Conservation (phyloP, 2,797 vertebrate genomes). For the Phataginus tetradactyla region DNA sequence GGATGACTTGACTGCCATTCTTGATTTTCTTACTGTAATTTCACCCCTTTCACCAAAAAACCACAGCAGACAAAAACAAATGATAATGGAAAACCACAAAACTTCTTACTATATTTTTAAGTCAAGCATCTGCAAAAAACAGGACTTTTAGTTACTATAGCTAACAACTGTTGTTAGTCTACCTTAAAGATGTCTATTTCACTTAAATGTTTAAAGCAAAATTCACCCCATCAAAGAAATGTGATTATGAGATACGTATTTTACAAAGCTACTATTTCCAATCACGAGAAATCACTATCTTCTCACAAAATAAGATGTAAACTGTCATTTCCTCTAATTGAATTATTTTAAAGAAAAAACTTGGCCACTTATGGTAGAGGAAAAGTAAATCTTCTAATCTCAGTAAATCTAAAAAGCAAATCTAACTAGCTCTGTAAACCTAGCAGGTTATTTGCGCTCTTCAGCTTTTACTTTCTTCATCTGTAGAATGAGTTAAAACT, state of each 20-base stretch:
- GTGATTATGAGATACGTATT: background rate
- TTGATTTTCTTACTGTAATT: background rate
- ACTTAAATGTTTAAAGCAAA: background rate
- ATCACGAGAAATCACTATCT: background rate
- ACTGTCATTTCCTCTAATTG: background rate
- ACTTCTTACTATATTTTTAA: background rate
- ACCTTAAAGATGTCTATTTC: background rate
- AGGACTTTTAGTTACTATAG: background rate
- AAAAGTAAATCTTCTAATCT: background rate
- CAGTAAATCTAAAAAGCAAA: background rate
- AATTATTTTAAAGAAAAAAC: slow-evolving; percentile 34
- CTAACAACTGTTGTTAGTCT: background rate
- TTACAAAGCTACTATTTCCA: background rate
- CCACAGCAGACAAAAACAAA: background rate
- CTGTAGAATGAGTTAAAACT: background rate
- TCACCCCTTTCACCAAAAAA: background rate
- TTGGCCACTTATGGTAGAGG: background rate
- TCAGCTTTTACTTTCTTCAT: background rate
- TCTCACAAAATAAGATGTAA: background rate
- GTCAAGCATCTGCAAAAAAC: background rate
- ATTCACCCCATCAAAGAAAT: background rate
- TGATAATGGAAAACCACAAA: background rate
- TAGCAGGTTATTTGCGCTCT: background rate
- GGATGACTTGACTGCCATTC: background rate
- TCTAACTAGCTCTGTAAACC: background rate